These are phyloP conservation scores for Meteorus sp. DNA, from an alignment of 1,140 invertebrate species.

Conservation along the genomic window DNA sequence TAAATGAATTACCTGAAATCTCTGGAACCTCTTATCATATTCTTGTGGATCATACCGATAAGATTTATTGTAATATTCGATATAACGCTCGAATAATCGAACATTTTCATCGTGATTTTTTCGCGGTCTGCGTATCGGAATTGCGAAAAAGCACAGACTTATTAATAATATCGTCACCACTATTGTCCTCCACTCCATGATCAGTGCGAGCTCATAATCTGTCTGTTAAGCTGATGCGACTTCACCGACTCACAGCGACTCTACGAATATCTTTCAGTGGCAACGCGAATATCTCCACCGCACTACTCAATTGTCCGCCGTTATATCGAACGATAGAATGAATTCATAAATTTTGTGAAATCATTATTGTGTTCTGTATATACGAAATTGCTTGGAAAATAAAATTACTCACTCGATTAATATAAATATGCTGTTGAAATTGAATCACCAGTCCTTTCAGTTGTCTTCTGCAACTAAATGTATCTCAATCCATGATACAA, in stretches of 20 bases:
- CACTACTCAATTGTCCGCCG: conserved; percentile 30
- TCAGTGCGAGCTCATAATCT: conserved; percentile 35
- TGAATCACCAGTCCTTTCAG: too few relatives aligned
- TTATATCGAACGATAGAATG: background rate
- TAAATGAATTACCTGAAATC: conserved; percentile 65
- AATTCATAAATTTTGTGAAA: too few relatives aligned
- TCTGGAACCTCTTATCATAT: conserved; percentile 63
- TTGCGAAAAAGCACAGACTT: conserved; percentile 57
- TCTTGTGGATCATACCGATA: conserved; percentile 64
- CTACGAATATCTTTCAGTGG: background rate
- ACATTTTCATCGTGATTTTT: conserved; percentile 42
- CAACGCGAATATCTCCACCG: conserved; percentile 17
- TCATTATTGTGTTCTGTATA: too few relatives aligned
- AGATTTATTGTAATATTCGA: conserved; percentile 69
- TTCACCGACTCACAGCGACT: conserved; percentile 5
- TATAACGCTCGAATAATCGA: conserved; percentile 65
- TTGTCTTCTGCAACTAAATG: background rate
- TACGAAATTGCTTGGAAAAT: too few relatives aligned
- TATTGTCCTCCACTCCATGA: conserved; percentile 56
- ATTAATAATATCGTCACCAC: conserved; percentile 43
- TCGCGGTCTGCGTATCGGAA: conserved; percentile 55
- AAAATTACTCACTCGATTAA: too few relatives aligned
- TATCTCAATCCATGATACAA: conserved; percentile 19
- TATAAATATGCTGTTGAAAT: too few relatives aligned
- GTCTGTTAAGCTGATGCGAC: conserved; percentile 11